Conservation (phyloP, 2,113 vertebrate species). For the Salvator merianae region DNA sequence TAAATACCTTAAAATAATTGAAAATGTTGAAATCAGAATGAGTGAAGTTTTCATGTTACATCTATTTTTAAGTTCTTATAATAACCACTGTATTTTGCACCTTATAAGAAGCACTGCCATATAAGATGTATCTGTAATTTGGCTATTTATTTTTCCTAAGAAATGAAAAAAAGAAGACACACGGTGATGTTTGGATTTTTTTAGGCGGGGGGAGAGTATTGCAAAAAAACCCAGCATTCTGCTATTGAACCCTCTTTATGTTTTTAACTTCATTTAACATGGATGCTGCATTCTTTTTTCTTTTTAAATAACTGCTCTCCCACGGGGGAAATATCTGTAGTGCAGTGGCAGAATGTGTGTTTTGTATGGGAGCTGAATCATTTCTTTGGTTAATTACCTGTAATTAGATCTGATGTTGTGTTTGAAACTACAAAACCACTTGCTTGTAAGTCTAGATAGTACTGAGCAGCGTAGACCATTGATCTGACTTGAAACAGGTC, state of each 20-base stretch:
- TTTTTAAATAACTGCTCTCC: background rate
- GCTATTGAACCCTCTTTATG: background rate
- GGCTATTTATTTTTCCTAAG: too few species aligned
- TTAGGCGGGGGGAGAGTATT: too few species aligned
- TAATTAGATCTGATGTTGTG: too few species aligned
- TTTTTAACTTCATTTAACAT: background rate
- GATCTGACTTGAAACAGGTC: background rate
- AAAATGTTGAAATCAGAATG: background rate
- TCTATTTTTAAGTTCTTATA: too few species aligned
- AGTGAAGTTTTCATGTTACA: background rate
- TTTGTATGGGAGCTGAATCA: background rate
- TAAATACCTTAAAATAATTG: background rate
- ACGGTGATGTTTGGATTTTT: background rate
- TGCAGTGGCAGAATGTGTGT: background rate
- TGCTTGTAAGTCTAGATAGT: background rate
- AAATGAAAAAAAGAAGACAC: too few species aligned
- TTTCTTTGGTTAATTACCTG: too few species aligned
- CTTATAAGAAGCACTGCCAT: too few species aligned
- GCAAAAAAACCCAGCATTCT: background rate
- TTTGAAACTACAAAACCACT: background rate
- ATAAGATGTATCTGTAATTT: too few species aligned
- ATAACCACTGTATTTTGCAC: too few species aligned
- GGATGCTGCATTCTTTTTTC: background rate
- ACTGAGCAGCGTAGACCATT: background rate
- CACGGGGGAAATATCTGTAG: background rate